A percentile compares a stretch with the other conserved stretches of the same genome.
Evolutionary conservation across 2,113 vertebrate genomes (phyloP).

Genomic region (Apus apus): DNA sequence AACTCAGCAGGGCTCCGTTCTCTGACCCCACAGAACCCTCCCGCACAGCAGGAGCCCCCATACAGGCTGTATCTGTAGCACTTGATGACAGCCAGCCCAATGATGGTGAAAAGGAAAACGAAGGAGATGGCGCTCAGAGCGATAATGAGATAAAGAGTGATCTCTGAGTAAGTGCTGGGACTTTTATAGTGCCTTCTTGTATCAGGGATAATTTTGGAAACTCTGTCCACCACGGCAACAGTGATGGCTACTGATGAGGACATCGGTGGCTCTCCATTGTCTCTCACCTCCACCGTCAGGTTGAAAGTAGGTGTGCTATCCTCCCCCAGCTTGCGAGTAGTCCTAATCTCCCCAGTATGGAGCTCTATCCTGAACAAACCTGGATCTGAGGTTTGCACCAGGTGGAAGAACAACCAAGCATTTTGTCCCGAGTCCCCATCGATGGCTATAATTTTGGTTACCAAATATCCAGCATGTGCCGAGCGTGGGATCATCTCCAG

Average conservation of each 20-base stretch:
- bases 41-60: slow-evolving; percentile 86
- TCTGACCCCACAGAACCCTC: slow-evolving; percentile 85
- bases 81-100: slow-evolving; percentile 89
- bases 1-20: slow-evolving; percentile 81
- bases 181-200: slow-evolving; percentile 85
- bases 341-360: slow-evolving; percentile 93
- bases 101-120: slow-evolving; percentile 91
- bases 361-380: slow-evolving; percentile 93
- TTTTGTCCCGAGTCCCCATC: slow-evolving; percentile 94
- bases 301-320: slow-evolving; percentile 86
- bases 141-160: slow-evolving; percentile 95
- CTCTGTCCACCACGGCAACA: slow-evolving; percentile 88
- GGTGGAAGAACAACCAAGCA: slow-evolving; percentile 88
- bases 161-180: slow-evolving; percentile 85
- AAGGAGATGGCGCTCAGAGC: slow-evolving; percentile 92
- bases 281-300: slow-evolving; percentile 85
- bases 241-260: slow-evolving; percentile 87
- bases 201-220: slow-evolving; percentile 87
- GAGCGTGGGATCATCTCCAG: slow-evolving; percentile 88
- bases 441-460: slow-evolving; percentile 90
- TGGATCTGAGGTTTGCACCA: slow-evolving; percentile 84
- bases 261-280: slow-evolving; percentile 87
- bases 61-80: slow-evolving; percentile 90
- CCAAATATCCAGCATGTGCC: slow-evolving; percentile 85
- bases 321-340: slow-evolving; percentile 89